Evolutionary conservation across 1,140 invertebrate genomes (phyloP), one percentile per base, ranked within the genome.

Genomic region (Lasioglossum baleicum): DNA sequence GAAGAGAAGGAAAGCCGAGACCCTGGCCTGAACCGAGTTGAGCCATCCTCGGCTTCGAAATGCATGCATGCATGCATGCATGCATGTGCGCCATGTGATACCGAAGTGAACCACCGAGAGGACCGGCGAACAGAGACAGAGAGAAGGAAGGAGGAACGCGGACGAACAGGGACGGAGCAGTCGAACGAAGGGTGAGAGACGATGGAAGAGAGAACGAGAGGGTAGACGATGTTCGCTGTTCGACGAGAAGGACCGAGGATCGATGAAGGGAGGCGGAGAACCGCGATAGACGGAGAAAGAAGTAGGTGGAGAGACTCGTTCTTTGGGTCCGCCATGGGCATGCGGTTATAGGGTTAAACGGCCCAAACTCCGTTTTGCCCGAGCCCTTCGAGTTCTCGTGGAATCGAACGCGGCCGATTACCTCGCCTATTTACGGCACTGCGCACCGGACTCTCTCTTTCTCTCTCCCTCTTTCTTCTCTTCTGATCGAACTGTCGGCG

Each of bases 81-180:
- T 86, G 84, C 84, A 86, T 86, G 83, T 83, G 85, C 87, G 84
- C 87, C 87, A 86, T 85, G 88, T 89, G 88, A 90, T 90, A 90
- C 83, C 86, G 71, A 82, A 80, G 75, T 44, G 80, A 70, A 75
- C 63, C 51, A 82, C 66, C 31, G 65, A 75, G 61, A 74, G 67
- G 44, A 40, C 26, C 51, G 51, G n/a, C 42, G 70, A 15, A 63
- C 22, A 7, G 64, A 42, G 56, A 51, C 13, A 78, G 51, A 68
- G 78, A 81, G 66, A 40, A 68, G 65, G 58, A 67, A 3, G 1
- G 13, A 6, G 3, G 11, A 5, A 15, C 51, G 15, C 13, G 15
- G 53, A 56, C 5, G 61, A 48, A 78, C 70, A 42, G 64, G 44
- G 66, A 53, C 26, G 44, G 53, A 81, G 67, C 20, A n/a, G n/a